Percentiles rank a stretch among this genome's conserved stretches.
Conservation (phyloP, 2,113 vertebrate species). For the Scomber scombrus region DNA sequence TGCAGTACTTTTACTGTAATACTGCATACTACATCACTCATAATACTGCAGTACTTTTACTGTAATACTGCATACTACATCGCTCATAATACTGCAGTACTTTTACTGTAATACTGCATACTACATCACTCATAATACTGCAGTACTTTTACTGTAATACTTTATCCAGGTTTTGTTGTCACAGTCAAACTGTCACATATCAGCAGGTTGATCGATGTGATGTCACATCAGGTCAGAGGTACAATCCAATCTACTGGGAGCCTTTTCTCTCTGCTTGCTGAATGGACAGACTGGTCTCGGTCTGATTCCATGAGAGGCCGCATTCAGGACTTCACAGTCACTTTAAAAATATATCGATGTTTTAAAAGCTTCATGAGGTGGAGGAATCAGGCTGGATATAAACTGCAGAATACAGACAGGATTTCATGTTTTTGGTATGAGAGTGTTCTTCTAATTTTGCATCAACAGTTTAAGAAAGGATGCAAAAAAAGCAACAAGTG, state of each 20-base stretch:
- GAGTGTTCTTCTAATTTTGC: too few relatives aligned
- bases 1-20: too few relatives aligned
- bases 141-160: too few relatives aligned
- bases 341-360: conserved; percentile 19
- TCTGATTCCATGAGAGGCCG: not conserved
- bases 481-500: too few relatives aligned
- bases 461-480: too few relatives aligned
- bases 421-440: not conserved
- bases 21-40: too few relatives aligned
- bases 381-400: conserved; percentile 15
- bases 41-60: too few relatives aligned
- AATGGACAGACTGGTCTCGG: not conserved
- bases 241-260: conserved; percentile 31
- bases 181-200: not conserved
- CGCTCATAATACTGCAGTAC: too few relatives aligned
- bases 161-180: too few relatives aligned
- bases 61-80: too few relatives aligned
- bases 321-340: not conserved
- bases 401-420: not conserved
- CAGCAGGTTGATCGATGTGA: not conserved
- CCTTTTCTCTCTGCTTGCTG: not conserved
- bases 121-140: too few relatives aligned
- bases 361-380: conserved; percentile 36
- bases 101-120: too few relatives aligned
- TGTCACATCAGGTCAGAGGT: conserved; percentile 16